phyloP scores from a whole-genome alignment of 2,113 vertebrate species.

The Pteropus alecto region DNA sequence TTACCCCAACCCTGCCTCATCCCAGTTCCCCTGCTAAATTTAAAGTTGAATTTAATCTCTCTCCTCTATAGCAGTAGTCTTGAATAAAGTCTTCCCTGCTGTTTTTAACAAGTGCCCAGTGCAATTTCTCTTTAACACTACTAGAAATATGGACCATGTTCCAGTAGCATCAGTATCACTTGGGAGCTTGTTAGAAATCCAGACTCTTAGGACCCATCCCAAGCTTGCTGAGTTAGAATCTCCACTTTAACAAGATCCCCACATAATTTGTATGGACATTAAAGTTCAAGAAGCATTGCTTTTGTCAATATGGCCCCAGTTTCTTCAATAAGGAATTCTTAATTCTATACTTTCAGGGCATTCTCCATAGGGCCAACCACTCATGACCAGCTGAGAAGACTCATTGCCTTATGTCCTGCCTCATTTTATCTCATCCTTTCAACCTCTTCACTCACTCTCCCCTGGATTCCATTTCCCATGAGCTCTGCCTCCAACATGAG shows the following conservation, averaged over 20 bases:
- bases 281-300: neutral
- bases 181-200: neutral
- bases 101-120: neutral
- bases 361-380: neutral
- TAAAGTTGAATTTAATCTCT: neutral
- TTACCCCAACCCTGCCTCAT: neutral
- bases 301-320: neutral
- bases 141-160: neutral
- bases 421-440: neutral
- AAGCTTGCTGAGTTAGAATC: neutral
- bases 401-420: neutral
- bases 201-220: neutral
- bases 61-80: neutral
- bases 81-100: neutral
- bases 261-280: neutral
- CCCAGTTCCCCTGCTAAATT: neutral
- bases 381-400: neutral
- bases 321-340: neutral
- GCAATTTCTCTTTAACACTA: neutral
- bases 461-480: neutral
- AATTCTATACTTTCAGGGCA: neutral
- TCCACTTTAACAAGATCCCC: neutral
- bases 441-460: neutral
- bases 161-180: neutral
- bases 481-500: neutral